These are phyloP conservation scores for Indicator maculatus DNA, from an alignment of 2,113 vertebrate genomes.

Conservation along the genomic window DNA sequence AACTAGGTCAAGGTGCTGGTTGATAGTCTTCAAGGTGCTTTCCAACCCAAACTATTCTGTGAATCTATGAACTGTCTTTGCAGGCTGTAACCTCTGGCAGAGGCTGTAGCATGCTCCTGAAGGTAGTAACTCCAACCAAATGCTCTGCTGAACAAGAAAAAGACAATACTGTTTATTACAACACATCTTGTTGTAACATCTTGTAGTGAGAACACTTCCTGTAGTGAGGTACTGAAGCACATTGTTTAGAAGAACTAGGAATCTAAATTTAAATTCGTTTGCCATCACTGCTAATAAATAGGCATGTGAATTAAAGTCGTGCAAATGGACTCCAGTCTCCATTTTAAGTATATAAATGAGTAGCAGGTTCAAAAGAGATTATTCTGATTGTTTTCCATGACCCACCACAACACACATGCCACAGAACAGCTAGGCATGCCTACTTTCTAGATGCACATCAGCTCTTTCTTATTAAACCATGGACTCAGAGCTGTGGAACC, in stretches of 20 bases:
- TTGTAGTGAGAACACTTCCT: background rate
- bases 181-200: background rate
- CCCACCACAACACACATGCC: background rate
- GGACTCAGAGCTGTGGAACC: conserved; percentile 47
- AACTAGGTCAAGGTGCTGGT: no score
- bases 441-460: conserved; percentile 19
- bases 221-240: background rate
- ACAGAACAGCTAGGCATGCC: background rate
- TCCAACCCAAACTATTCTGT: no score
- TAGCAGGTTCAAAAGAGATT: conserved; percentile 14
- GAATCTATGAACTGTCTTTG: background rate
- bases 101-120: background rate
- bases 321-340: background rate
- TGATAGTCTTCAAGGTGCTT: no score
- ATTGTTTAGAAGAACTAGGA: background rate
- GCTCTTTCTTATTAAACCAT: conserved; percentile 30
- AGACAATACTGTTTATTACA: background rate
- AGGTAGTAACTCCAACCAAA: background rate
- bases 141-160: background rate
- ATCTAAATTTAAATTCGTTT: background rate
- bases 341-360: background rate
- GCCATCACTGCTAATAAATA: background rate
- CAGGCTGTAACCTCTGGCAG: background rate
- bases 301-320: background rate
- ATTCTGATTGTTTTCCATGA: background rate